Evolutionary conservation across 2,888 invertebrate species (phyloP), one percentile per base, ranked within the genome.

Genomic region (Diadegma fenestrale): DNA sequence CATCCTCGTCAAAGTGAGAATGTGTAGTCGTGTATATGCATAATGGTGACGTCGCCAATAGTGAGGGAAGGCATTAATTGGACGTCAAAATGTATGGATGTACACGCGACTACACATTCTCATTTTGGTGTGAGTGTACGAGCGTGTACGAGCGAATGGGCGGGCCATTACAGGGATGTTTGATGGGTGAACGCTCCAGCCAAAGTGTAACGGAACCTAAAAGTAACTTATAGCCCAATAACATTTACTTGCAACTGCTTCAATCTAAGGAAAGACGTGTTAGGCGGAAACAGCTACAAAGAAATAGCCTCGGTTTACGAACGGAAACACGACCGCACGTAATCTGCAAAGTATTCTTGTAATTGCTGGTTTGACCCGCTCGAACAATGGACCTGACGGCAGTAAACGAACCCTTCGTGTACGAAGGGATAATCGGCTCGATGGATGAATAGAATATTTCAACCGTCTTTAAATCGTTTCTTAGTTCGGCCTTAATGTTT

Each of bases 341-440:
- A 17, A 69, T 45, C 14, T 48, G 43, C 48, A 17, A n/a, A 48
- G 30, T 69, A 69, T 30, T 69, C 26, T 22, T 17, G 7, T 43
- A 45, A 69, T 48, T 22, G 17, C 69, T 69, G 8, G 43, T 69
- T 45, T n/a, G 14, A 69, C 30, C 69, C 48, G 0, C 4, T 58
- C 58, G 14, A 45, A 45, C 43, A 84, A 84, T 84, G 63, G 64
- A 64, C 58, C 12, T 58, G 58, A 26, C 58, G 22, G 14, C 22
- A 26, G 22, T 2, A n/a, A 14, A 26, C 1, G 58, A 58, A 58
- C 26, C 58, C 26, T 58, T 58, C 12, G 0, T 5, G 1, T 10
- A 10, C 54, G 0, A 12, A 54, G 54, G 17, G 0, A 54, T 54
- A 54, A 22, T 54, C 22, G 58, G 22, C 22, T 14, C 12, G 10